Evolutionary conservation across 2,797 vertebrate genomes (phyloP).

Genomic region (Centroberyx gerrardi): DNA sequence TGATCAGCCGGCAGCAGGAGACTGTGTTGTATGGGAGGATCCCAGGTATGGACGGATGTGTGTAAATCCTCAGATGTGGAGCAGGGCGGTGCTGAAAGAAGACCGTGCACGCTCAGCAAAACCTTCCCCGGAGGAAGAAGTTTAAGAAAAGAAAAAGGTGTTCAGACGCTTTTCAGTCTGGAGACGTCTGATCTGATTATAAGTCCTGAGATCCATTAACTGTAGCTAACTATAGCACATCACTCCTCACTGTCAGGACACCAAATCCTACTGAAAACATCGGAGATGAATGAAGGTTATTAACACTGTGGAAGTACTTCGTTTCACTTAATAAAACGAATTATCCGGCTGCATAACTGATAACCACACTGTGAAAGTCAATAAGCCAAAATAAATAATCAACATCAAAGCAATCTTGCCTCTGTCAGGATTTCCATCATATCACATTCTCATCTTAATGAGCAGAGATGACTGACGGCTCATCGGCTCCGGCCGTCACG

Average conservation of each 20-base stretch:
- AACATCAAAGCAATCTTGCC: slow-evolving; percentile 25
- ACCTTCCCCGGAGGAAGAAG: neutral
- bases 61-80: no score
- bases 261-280: no score
- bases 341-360: no score
- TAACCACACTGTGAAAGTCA: neutral
- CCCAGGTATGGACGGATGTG: neutral
- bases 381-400: slow-evolving; percentile 37
- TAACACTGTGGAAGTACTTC: no score
- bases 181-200: neutral
- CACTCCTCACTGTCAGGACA: no score
- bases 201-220: neutral
- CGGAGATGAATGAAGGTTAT: no score
- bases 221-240: neutral
- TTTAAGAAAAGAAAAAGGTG: neutral
- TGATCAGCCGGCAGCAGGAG: neutral
- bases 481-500: slow-evolving; percentile 52
- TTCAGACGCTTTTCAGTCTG: neutral
- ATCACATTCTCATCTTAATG: slow-evolving; percentile 62
- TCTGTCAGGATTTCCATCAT: slow-evolving; percentile 39
- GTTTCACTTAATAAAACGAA: no score
- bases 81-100: neutral
- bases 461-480: slow-evolving; percentile 62
- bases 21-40: neutral
- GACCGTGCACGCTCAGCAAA: neutral